These are phyloP conservation scores for Toxonevra muliebris DNA, from an alignment of 2,888 invertebrate species.

Conservation along the genomic window DNA sequence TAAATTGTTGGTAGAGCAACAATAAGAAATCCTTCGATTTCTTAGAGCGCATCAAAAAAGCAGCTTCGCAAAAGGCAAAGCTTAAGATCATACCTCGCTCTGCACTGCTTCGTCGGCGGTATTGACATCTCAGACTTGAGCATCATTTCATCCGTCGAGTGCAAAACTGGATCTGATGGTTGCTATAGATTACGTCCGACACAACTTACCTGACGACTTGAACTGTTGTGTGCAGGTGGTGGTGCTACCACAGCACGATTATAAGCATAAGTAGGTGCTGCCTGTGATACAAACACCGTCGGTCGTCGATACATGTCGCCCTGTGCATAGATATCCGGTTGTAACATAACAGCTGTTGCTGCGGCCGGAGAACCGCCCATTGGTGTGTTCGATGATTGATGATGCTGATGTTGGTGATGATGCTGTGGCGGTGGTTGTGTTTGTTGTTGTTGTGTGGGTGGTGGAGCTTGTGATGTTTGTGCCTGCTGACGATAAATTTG, in stretches of 20 bases:
- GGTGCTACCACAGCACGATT: slow-evolving; percentile 64
- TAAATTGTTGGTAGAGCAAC: no score
- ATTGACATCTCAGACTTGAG: no score
- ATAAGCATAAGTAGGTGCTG: slow-evolving; percentile 62
- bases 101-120: no score
- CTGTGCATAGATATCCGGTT: slow-evolving; percentile 63
- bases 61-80: no score
- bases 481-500: slow-evolving; percentile 62
- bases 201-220: slow-evolving; percentile 63
- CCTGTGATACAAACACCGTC: slow-evolving; percentile 74
- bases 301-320: slow-evolving; percentile 73
- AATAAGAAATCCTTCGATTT: no score
- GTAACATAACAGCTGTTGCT: slow-evolving; percentile 58
- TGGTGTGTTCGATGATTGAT: slow-evolving; percentile 65
- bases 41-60: no score
- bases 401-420: slow-evolving; percentile 38
- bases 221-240: slow-evolving; percentile 65
- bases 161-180: no score
- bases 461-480: slow-evolving; percentile 45
- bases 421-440: slow-evolving; percentile 54
- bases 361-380: slow-evolving; percentile 63
- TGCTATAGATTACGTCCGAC: no score
- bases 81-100: no score
- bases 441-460: slow-evolving; percentile 58
- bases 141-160: no score